phyloP scores from a whole-genome alignment of 2,113 vertebrate species.

The Phyllopteryx taeniolatus region DNA sequence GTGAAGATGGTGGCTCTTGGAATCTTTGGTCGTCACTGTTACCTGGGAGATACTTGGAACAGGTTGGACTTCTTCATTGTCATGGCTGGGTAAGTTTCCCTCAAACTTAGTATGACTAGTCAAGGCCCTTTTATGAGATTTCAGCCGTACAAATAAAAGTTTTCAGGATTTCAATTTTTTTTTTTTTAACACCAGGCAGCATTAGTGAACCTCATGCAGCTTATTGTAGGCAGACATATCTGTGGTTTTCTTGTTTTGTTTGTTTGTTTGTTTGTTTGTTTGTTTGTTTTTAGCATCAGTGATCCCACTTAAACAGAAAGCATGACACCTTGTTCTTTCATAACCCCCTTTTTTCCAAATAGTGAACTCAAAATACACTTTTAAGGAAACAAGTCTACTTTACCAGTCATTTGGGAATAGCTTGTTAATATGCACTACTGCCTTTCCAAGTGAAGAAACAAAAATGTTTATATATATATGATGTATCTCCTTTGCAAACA shows the following conservation, averaged over 20 bases:
- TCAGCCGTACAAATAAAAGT: too few species aligned
- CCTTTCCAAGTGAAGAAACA: not conserved
- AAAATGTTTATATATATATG: conserved; percentile 3
- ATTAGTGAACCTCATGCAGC: not conserved
- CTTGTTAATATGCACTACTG: too few species aligned
- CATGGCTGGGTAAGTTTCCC: conserved; percentile 83
- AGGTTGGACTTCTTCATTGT: conserved; percentile 98
- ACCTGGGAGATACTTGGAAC: conserved; percentile 98
- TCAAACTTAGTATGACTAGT: not conserved
- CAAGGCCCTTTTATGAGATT: too few species aligned
- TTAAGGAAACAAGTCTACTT: not conserved
- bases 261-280: too few species aligned
- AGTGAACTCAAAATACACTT: not conserved
- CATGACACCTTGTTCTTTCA: not conserved
- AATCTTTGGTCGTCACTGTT: conserved; percentile 94
- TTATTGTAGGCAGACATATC: not conserved
- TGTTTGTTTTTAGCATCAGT: not conserved
- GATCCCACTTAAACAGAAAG: not conserved
- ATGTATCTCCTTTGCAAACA: not conserved
- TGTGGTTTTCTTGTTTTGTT: too few species aligned
- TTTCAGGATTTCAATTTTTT: not conserved
- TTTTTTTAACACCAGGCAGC: not conserved
- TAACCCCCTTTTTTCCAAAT: not conserved
- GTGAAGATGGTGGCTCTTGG: conserved; percentile 97
- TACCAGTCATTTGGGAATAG: too few species aligned